A percentile compares a stretch with the other conserved stretches of the same genome.
phyloP scores from a whole-genome alignment of 2,113 vertebrate genomes.

The Carollia perspicillata region DNA sequence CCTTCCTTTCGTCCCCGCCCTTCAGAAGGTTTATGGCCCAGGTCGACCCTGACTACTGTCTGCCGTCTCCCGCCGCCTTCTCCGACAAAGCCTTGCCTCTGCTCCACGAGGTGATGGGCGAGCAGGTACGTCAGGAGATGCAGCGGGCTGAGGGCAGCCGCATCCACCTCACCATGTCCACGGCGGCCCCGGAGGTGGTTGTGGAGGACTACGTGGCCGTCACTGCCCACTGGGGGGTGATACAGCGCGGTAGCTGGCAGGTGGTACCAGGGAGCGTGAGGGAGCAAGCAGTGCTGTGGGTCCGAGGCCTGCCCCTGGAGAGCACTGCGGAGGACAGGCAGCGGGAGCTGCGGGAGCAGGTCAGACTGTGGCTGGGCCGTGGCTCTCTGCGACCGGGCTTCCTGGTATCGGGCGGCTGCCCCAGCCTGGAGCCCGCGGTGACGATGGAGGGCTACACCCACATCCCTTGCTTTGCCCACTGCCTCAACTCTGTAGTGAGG shows the following conservation, averaged over 20 bases:
- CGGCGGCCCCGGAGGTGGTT: neutral
- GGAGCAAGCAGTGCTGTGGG: conserved; percentile 16
- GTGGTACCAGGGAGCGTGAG: fast-evolving
- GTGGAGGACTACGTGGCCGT: neutral
- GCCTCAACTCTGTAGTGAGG: conserved; percentile 25
- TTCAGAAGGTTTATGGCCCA: conserved; percentile 53
- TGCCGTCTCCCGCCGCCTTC: conserved; percentile 38
- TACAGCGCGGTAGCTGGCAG: fast-evolving
- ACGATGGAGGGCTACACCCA: neutral
- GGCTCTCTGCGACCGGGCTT: conserved; percentile 2
- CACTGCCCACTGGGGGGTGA: conserved; percentile 31
- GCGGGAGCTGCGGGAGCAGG: conserved; percentile 7
- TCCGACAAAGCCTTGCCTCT: conserved; percentile 3
- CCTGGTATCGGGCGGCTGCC: conserved; percentile 30
- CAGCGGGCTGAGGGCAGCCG: neutral
- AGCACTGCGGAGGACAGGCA: neutral
- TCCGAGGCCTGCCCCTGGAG: conserved; percentile 18
- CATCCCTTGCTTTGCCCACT: conserved; percentile 60
- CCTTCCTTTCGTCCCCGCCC: conserved; percentile 33
- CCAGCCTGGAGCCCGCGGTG: neutral
- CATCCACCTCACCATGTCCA: neutral
- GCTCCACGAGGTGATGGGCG: neutral
- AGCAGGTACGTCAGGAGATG: conserved; percentile 33
- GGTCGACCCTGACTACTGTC: neutral
- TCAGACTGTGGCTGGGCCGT: conserved; percentile 32